Conservation (phyloP, 2,888 invertebrate species). For the Torymus aiolomorphi region DNA sequence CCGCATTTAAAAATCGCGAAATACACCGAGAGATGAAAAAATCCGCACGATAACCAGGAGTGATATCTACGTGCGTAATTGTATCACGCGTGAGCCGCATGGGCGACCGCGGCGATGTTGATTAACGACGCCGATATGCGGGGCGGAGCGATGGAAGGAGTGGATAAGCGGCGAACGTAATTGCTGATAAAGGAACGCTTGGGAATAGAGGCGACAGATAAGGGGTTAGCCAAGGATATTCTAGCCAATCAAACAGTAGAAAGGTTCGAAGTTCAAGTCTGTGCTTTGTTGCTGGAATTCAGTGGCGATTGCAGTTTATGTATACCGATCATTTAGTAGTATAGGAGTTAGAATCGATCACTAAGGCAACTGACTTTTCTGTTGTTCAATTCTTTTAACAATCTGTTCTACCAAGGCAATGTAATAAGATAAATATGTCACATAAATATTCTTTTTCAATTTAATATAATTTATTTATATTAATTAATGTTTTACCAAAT, state of each 20-base stretch:
- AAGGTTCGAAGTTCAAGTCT: conserved; percentile 56
- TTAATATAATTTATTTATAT: too few relatives aligned
- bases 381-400: too few relatives aligned
- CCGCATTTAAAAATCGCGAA: conserved; percentile 25
- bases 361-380: too few relatives aligned
- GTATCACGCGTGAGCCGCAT: conserved; percentile 16
- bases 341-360: too few relatives aligned
- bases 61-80: conserved; percentile 31
- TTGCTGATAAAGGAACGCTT: conserved; percentile 29
- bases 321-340: neutral
- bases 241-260: conserved; percentile 20
- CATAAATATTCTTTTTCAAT: too few relatives aligned
- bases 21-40: conserved; percentile 11
- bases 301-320: conserved; percentile 11
- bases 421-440: too few relatives aligned
- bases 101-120: conserved; percentile 17
- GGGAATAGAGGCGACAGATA: conserved; percentile 31
- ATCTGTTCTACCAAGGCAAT: too few relatives aligned
- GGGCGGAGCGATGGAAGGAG: conserved; percentile 7
- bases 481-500: too few relatives aligned
- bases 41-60: conserved; percentile 30
- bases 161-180: conserved; percentile 3
- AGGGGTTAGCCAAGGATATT: conserved; percentile 3
- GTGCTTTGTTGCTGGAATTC: conserved; percentile 23
- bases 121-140: conserved; percentile 42